A percentile compares a stretch with the other conserved stretches of the same genome.
phyloP scores from a whole-genome alignment of 2,113 vertebrate species.

The Gambusia affinis region DNA sequence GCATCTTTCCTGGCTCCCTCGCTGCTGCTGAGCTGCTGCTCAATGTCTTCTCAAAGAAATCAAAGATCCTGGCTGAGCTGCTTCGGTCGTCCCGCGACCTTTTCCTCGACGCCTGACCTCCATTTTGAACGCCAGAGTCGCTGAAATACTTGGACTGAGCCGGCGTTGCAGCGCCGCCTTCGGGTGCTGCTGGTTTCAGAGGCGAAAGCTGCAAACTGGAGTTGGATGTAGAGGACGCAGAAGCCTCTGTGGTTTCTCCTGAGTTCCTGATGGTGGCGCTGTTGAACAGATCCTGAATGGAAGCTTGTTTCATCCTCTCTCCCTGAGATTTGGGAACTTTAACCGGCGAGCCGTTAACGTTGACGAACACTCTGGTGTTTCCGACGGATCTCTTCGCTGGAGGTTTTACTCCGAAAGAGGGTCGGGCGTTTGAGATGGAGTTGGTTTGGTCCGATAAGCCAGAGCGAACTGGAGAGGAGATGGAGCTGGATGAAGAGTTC shows the following conservation, averaged over 20 bases:
- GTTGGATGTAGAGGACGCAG: neutral
- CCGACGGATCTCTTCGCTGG: conserved; percentile 75
- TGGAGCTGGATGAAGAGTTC: neutral
- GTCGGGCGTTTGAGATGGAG: neutral
- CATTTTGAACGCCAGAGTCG: conserved; percentile 2
- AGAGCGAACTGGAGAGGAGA: conserved; percentile 4
- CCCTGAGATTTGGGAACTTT: conserved; percentile 64
- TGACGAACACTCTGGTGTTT: conserved; percentile 77
- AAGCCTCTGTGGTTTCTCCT: fast-evolving
- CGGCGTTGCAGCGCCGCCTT: conserved; percentile 16
- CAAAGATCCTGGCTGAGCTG: conserved; percentile 56
- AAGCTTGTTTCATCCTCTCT: conserved; percentile 54
- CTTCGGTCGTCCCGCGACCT: conserved; percentile 56
- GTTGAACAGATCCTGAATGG: conserved; percentile 67
- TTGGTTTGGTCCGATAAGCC: neutral
- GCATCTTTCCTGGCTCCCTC: conserved; percentile 10
- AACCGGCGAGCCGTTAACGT: conserved; percentile 79
- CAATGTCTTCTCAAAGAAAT: conserved; percentile 66
- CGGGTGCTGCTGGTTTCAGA: conserved; percentile 1
- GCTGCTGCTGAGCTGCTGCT: conserved; percentile 6
- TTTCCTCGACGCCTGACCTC: conserved; percentile 59
- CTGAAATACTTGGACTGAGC: conserved; percentile 44
- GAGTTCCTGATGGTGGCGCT: conserved; percentile 21
- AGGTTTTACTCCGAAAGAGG: conserved; percentile 14
- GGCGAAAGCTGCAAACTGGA: conserved; percentile 7